Base-by-base conservation (phyloP, 2,797 vertebrate genomes). In the Xyrichtys novacula region DNA sequence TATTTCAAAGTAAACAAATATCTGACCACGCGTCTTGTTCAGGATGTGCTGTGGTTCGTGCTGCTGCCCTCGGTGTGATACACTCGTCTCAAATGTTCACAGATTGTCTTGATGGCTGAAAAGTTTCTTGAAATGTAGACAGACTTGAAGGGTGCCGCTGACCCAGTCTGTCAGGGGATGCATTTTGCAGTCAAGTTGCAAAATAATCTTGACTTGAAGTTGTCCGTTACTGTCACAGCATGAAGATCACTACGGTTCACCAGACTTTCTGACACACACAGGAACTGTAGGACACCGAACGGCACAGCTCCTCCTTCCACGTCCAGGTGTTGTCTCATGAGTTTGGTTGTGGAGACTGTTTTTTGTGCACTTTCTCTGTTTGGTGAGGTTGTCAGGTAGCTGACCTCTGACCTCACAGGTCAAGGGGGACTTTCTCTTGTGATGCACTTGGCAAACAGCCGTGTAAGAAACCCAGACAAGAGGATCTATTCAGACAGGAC, bases 401-500 rank as follows among this genome's bases (percentile, higher is more conserved):
- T 75, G 84, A 89, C 80, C 89, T 86, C 46, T 65, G 69, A 89
- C 85, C 85, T 48, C 65, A 17, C 15, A 38, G 73, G 71, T 78
- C 84, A 61, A 43, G 54, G 67, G 67, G 65, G 65, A 69, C 76
- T 82, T 75, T 79, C 72, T 72, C 75, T 75, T 74, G 78, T 65
- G 83, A 88, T 78, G 76, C 76, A 65, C 81, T 85, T 77, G 65
- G 80, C 81, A 85, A 86, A 86, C 58, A 81, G 83, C 83, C 75
- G 52, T 49, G 50, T 62, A 63, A 65, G 70, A 76, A 85, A 83
- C 74, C 78, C 46, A 75, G 84, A 90, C 86, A 76, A 88, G 87
- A 71, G 85, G 77, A 81, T 86, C 85, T 88, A 78, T 84, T 89
- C 69, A 88, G 86, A 92, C 90, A 46, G 78, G 87, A 92, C 91